These are phyloP conservation scores for Galerucella calmariensis DNA, from an alignment of 2,888 invertebrate species.

Conservation along the genomic window DNA sequence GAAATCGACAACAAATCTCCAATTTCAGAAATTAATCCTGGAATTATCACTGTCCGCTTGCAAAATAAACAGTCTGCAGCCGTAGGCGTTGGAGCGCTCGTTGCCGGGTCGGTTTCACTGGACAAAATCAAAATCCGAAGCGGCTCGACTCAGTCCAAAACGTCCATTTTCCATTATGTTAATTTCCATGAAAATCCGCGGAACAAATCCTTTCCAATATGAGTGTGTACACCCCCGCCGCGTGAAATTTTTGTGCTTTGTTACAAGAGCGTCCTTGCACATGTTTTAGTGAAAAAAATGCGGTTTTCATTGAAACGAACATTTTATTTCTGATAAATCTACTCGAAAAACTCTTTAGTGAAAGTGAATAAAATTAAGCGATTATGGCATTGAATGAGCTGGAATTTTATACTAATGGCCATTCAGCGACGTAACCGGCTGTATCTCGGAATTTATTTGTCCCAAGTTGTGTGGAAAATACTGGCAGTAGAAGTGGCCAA, in stretches of 20 bases:
- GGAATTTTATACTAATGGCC: too few relatives aligned
- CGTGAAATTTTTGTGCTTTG: slow-evolving; percentile 42
- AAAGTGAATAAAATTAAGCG: too few relatives aligned
- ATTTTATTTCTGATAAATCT: too few relatives aligned
- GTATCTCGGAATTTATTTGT: too few relatives aligned
- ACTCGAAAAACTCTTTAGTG: too few relatives aligned
- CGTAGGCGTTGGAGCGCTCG: background rate
- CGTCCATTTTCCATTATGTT: slow-evolving; percentile 44
- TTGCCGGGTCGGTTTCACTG: slow-evolving; percentile 19
- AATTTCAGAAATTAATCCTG: slow-evolving; percentile 31
- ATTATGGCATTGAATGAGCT: too few relatives aligned
- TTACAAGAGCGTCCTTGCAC: slow-evolving; percentile 6
- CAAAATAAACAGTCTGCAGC: slow-evolving; percentile 29
- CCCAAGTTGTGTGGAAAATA: too few relatives aligned
- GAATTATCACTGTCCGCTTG: slow-evolving; percentile 29
- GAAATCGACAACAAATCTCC: slow-evolving; percentile 20
- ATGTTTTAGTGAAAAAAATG: background rate
- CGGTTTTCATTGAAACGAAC: background rate
- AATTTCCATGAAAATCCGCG: slow-evolving; percentile 42
- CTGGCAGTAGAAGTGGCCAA: too few relatives aligned
- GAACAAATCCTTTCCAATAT: slow-evolving; percentile 31
- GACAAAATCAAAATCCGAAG: slow-evolving; percentile 29
- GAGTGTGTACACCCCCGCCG: slow-evolving; percentile 14
- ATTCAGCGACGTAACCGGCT: too few relatives aligned
- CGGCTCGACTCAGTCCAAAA: slow-evolving; percentile 17